Evolutionary conservation across 2,797 vertebrate species (phyloP), one percentile per base, ranked within the genome.

Genomic region (Acrossocheilus wenchowensis): DNA sequence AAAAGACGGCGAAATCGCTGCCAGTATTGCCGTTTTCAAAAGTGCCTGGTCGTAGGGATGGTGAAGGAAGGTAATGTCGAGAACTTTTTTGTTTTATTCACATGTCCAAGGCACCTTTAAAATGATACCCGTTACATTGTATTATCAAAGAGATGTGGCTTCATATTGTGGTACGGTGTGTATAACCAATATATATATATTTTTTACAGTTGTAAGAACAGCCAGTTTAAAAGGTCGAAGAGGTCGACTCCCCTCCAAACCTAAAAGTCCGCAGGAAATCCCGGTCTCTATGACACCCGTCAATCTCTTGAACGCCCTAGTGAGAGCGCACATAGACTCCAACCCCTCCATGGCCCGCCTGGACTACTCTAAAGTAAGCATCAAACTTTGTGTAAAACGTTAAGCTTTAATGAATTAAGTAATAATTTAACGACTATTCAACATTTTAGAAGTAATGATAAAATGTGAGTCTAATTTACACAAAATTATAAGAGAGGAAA

Each of bases 1-100:
- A 99, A 99, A 89, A 96, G 97, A 87, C 95, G 98, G 89, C 94
- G 98, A 91, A 99, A 99, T 93, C 95, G 98, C 85, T 99, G 98
- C 92, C 98, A 99, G 85, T 98, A 97, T 83, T 99, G 98, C 86
- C 97, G 98, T 87, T 99, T 98, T 94, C 98, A 99, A 95, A 99
- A 99, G 96, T 99, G 98, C 95, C 96, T 99, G 78, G 95, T 93
- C 0, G 97, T 98, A 86, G 98, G 98, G 86, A 99, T 99, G 98
- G 97, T 98, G 78, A 98, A 97, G 94, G 98, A 99, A 97, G 98
- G 98, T 98, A 91, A 88, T 91, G 83, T 34, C 30, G 39, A 43
- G n/a, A 9, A 11, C 62, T n/a, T 83, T 64, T 48, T 14, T 21
- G 68, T 39, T 75, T 81, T 34, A 14, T 87, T 81, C 30, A 17